Percentiles rank a stretch among this genome's conserved stretches.
These are phyloP conservation scores for Regulus satrapa DNA, from an alignment of 2,113 vertebrate species.

Conservation along the genomic window DNA sequence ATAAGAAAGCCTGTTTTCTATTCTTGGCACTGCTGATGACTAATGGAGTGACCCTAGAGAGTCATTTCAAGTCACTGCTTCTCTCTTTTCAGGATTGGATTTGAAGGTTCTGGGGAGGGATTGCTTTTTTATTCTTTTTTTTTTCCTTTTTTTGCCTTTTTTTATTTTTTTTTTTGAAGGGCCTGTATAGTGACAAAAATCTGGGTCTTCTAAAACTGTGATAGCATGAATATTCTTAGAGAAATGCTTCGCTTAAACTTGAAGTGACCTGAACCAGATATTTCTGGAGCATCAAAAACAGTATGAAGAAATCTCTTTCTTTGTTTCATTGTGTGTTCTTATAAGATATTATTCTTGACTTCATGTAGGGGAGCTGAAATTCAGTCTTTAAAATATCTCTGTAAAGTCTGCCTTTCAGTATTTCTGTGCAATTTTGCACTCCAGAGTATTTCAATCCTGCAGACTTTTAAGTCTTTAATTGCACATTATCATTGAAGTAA, in stretches of 20 bases:
- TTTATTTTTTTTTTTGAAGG: not conserved
- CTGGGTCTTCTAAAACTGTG: not conserved
- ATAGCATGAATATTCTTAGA: not conserved
- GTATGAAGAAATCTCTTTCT: not conserved
- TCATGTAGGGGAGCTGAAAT: not conserved
- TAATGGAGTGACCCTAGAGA: slow-evolving; percentile 2
- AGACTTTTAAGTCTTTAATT: slow-evolving; percentile 35
- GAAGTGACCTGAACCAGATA: not conserved
- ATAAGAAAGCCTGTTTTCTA: not conserved
- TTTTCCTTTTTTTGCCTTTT: too few relatives aligned
- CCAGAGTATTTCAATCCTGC: not conserved
- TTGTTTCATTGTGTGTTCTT: not conserved
- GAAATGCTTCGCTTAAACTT: not conserved
- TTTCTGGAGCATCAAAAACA: not conserved
- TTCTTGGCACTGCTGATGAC: not conserved
- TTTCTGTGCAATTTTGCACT: not conserved
- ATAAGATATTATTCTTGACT: not conserved
- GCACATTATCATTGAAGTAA: slow-evolving; percentile 6
- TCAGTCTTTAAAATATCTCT: not conserved
- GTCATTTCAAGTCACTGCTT: not conserved
- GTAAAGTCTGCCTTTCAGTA: not conserved
- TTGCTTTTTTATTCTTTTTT: too few relatives aligned
- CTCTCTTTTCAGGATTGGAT: not conserved
- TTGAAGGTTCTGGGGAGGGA: not conserved
- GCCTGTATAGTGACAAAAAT: not conserved